Conservation (phyloP, 2,113 vertebrate species). For the Charina bottae region DNA sequence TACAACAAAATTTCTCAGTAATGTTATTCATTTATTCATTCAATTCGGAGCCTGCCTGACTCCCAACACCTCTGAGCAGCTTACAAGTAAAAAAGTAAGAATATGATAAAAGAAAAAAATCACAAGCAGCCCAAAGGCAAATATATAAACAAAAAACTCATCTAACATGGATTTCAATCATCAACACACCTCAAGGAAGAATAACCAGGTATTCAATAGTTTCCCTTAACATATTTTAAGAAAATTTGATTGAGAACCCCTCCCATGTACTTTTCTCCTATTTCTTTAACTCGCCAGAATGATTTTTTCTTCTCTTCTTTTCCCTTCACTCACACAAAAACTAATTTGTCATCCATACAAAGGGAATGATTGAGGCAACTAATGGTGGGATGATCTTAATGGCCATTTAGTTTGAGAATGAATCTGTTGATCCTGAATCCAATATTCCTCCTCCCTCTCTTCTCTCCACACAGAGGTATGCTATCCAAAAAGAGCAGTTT, state of each 20-base stretch:
- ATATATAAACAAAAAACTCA: not conserved
- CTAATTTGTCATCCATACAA: not conserved
- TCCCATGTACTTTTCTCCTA: not conserved
- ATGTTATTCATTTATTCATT: not conserved
- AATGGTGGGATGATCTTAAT: not conserved
- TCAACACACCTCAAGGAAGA: not conserved
- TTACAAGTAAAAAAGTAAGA: not conserved
- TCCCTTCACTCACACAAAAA: not conserved
- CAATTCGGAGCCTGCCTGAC: not conserved
- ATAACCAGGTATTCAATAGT: not conserved
- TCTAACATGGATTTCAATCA: not conserved
- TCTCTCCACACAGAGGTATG: too few relatives aligned
- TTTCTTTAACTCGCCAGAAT: not conserved
- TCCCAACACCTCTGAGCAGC: not conserved
- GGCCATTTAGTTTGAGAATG: not conserved
- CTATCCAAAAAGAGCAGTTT: not conserved
- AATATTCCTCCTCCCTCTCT: not conserved
- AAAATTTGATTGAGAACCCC: not conserved
- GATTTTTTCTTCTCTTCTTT: not conserved
- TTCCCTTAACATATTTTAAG: not conserved
- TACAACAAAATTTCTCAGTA: not conserved
- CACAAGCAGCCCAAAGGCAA: not conserved
- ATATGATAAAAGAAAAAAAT: not conserved
- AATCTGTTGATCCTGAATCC: not conserved
- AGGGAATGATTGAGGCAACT: not conserved